Conservation (phyloP, 1,140 invertebrate species). For the Melanaphis sacchari region DNA sequence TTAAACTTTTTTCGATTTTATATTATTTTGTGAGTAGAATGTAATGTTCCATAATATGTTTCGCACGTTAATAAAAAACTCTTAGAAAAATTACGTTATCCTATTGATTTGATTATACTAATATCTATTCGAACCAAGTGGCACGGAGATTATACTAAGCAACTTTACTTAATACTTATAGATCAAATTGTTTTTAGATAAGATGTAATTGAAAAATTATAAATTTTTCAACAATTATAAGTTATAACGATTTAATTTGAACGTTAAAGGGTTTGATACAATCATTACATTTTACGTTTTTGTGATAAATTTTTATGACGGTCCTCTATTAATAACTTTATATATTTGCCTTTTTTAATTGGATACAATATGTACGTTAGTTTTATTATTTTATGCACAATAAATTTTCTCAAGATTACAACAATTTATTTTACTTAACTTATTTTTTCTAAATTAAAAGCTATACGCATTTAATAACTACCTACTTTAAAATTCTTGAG, state of each 20-base stretch:
- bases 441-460: background rate
- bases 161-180: background rate
- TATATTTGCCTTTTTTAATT: background rate
- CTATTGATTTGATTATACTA: background rate
- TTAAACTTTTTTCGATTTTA: background rate
- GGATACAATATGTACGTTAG: background rate
- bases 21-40: background rate
- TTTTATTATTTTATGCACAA: background rate
- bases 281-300: background rate
- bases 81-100: background rate
- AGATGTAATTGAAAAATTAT: background rate
- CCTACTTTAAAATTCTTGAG: background rate
- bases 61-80: background rate
- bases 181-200: background rate
- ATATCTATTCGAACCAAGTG: background rate
- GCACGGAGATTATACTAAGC: background rate
- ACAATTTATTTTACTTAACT: background rate
- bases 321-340: background rate
- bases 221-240: background rate
- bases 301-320: background rate
- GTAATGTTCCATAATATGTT: background rate
- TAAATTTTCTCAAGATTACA: slow-evolving; percentile 1
- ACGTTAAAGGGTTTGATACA: background rate
- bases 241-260: background rate
- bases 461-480: background rate